Evolutionary conservation across 1,140 invertebrate species (phyloP), one percentile per base, ranked within the genome.

Genomic region (Zelostemma sp.): DNA sequence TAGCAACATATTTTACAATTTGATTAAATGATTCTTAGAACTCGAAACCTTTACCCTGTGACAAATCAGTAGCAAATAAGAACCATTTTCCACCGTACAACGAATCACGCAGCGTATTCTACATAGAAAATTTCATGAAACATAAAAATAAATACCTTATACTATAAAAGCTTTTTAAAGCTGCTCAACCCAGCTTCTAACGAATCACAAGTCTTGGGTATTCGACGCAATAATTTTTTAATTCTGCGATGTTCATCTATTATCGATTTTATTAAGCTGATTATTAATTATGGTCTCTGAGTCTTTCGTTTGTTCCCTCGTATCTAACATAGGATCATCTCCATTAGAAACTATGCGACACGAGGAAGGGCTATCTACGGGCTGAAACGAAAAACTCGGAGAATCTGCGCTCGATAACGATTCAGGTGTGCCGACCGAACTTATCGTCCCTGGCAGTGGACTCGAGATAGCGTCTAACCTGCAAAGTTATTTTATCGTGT

Each of bases 401-500:
- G 88, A 89, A 78, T 89, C 88, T 0, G 85, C 87, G 73, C 88
- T 89, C 3, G 88, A 89, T 41, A 89, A 70, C 25, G 88, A 89
- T 73, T 89, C 88, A 0, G 89, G 88, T 11, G 89, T 89, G 21
- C 88, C 88, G 17, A 86, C 85, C 3, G 88, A 88, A 77, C 86
- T 88, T 43, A 89, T 77, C 2, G 87, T 88, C 9, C 87, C 87
- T 56, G 89, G 86, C 43, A 89, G 84, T 11, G 88, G 87, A 73
- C 82, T 89, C 28, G 87, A 85, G 68, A 88, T 88, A 59, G 80
- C 73, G 67, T 85, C 80, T 53, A 82, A 71, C 53, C 85, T 86
- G 59, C 12, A 68, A 71, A 43, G 33, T 31, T 49, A 1, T 25
- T 35, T 35, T 9, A 35, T 5, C 5, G 11, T n/a, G n/a, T n/a